Percentiles rank a stretch among this genome's conserved stretches.
Evolutionary conservation across 2,113 vertebrate genomes (phyloP).

Genomic region (Nestor notabilis): DNA sequence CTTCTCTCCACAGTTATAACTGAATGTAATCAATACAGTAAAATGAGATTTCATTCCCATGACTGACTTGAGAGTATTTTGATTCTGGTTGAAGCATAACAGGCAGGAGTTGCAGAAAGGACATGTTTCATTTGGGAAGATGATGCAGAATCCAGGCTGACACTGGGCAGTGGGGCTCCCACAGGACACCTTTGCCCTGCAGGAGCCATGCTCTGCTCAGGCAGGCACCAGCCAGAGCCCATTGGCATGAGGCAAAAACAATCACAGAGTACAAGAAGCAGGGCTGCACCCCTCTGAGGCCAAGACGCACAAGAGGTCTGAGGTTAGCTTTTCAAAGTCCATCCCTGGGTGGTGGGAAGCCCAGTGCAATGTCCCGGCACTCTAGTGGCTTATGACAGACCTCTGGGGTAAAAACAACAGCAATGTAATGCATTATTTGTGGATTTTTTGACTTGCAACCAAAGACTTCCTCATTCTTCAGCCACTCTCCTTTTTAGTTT

Average conservation of each 20-base stretch:
- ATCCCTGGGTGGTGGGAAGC: not conserved
- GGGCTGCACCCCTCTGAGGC: not conserved
- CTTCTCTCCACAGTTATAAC: not conserved
- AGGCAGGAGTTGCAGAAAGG: not conserved
- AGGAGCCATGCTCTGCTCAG: not conserved
- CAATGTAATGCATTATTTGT: not conserved
- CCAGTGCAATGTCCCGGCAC: not conserved
- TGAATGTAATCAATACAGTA: not conserved
- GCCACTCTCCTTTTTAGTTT: not conserved
- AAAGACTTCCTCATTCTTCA: not conserved
- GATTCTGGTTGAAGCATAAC: not conserved
- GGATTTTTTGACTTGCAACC: not conserved
- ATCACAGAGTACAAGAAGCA: not conserved
- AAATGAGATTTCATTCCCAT: not conserved
- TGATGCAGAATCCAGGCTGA: not conserved
- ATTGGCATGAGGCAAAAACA: accelerated
- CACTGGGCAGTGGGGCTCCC: not conserved
- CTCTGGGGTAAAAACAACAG: not conserved
- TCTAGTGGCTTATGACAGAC: not conserved
- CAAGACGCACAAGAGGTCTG: not conserved
- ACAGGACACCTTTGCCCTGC: not conserved
- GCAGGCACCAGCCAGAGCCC: not conserved
- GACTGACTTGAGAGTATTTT: not conserved
- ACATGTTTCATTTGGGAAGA: not conserved
- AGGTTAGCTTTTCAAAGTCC: not conserved